Base-by-base conservation (phyloP, 2,797 vertebrate species). In the Ataeniobius toweri region DNA sequence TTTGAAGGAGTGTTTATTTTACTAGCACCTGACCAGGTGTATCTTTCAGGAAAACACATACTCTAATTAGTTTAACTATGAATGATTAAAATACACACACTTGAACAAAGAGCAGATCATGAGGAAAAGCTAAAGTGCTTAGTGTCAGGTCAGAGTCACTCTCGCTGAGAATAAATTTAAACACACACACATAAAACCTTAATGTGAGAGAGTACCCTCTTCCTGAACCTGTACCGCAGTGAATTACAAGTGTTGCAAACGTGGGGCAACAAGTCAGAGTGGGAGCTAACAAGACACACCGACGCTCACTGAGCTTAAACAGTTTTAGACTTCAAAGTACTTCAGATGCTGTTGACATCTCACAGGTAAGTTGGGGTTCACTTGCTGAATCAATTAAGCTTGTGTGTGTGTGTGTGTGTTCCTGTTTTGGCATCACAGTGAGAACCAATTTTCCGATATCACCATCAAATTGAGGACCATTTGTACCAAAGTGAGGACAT, bases 401-500 rank as follows among this genome's bases (percentile, higher is more conserved):
- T 73, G 63, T 65, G 31, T 65, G 31, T 71, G 58, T 61, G 65
- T 74, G 48, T 67, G 67, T 53, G 41, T 58, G 67, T 56, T 99
- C 98, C 97, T 98, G 94, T 99, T 96, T 80, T 99, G 98, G 16
- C 98, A 28, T 28, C 28, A 50, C n/a, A n/a, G n/a, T n/a, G n/a
- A n/a, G n/a, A n/a, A n/a, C n/a, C n/a, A n/a, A n/a, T n/a, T n/a
- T n/a, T n/a, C n/a, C n/a, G n/a, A n/a, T n/a, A n/a, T n/a, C n/a
- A n/a, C n/a, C n/a, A n/a, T n/a, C n/a, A n/a, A n/a, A n/a, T n/a
- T n/a, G n/a, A n/a, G n/a, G n/a, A n/a, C n/a, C n/a, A n/a, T n/a
- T n/a, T n/a, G n/a, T n/a, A n/a, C n/a, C n/a, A n/a, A n/a, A n/a
- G n/a, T n/a, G n/a, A n/a, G n/a, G n/a, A n/a, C n/a, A n/a, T n/a